Base-by-base conservation (phyloP, 2,113 vertebrate genomes). In the Tragelaphus scriptus region DNA sequence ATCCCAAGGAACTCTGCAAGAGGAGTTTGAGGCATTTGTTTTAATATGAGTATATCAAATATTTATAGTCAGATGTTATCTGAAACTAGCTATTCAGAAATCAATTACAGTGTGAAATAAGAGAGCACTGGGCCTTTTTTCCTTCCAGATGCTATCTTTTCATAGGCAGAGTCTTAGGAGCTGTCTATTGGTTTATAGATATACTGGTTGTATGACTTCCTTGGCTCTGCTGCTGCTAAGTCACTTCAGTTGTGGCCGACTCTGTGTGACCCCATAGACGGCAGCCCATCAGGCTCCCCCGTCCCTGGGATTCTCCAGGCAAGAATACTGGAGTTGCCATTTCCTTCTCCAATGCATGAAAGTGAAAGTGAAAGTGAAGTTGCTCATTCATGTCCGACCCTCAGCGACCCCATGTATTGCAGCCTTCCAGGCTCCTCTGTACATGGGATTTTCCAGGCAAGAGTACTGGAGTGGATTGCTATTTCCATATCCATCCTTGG, bases 41-140 rank as follows among this genome's bases (percentile, higher is more conserved):
- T 98, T 98, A 82, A 98, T 96, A 68, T 81, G 90, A 1, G 0
- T 88, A 80, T 82, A 44, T 97, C 92, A 98, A 98, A 96, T 30
- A 98, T 97, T 97, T 65, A 97, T 97, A 92, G 86, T 59, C 28
- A 95, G 81, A 97, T 85, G 51, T 91, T 97, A 97, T 97, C 85
- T 75, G 96, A 98, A 79, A 96, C 59, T 61, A 94, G n/a, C 63
- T 91, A 65, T 91, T 97, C 82, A 95, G 85, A 98, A 97, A 96
- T 94, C 61, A 98, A 93, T 79, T 91, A 96, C 21, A 93, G 84
- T 95, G 63, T 97, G 68, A 96, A 97, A 98, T 90, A 53, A 96
- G 92, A 98, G 63, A 95, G 44, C 44, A 88, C 13, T 61, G 9
- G 61, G 26, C 55, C 53, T 44, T 96, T 94, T 51, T 87, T 25